Percentiles rank a stretch among this genome's conserved stretches.
These are phyloP conservation scores for Bufo gargarizans DNA, from an alignment of 2,113 vertebrate species.

Conservation along the genomic window DNA sequence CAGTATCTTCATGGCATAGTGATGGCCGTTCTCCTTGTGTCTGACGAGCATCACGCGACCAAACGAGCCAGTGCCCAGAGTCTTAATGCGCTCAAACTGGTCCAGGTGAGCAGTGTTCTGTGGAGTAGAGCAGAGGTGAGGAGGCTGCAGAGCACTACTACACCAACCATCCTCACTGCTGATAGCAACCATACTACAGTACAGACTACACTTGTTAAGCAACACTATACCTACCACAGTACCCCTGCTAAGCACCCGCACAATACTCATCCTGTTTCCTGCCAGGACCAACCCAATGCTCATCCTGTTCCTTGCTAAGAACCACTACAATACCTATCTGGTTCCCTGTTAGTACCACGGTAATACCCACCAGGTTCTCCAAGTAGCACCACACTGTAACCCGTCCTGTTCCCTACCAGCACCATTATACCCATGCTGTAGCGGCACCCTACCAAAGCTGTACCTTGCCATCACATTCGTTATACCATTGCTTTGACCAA, in stretches of 20 bases:
- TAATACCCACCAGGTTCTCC: no score
- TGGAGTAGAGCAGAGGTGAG: neutral
- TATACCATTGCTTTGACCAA: no score
- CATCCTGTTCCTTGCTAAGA: no score
- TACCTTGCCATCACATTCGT: no score
- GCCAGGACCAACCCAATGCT: no score
- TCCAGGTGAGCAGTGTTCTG: conserved; percentile 90
- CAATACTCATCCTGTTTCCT: no score
- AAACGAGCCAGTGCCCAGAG: conserved; percentile 90
- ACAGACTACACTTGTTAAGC: no score
- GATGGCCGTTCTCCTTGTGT: conserved; percentile 83
- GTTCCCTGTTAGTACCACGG: neutral
- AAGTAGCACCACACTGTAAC: neutral
- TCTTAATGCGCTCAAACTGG: conserved; percentile 92
- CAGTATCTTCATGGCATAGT: conserved; percentile 95
- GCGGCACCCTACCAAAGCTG: no score
- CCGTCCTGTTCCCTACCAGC: neutral
- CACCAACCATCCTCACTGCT: no score
- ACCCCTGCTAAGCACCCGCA: no score
- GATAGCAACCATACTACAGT: no score
- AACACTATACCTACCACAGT: no score
- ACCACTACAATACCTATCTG: neutral
- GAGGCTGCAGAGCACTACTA: neutral
- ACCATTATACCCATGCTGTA: neutral
- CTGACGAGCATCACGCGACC: conserved; percentile 93